A percentile compares a stretch with the other conserved stretches of the same genome.
Evolutionary conservation across 92 coral and sea anemone species (phyloP).

Genomic region (Chrysogorgia sp.): DNA sequence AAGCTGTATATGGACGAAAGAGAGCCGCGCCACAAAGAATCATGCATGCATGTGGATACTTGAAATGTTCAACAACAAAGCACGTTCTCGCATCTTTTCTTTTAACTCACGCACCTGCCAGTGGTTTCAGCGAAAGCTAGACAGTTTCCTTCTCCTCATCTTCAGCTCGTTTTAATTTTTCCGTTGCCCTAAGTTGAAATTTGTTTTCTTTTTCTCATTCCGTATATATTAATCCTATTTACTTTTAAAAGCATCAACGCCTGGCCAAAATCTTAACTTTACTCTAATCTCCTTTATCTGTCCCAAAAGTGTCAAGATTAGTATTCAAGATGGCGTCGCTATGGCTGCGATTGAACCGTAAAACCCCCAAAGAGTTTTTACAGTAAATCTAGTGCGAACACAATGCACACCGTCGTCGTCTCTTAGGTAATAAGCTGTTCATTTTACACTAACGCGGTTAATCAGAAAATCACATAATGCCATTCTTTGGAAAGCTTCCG

Average conservation of each 20-base stretch:
- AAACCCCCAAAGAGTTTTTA: conserved; percentile 23
- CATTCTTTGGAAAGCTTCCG: neutral
- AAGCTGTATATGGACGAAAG: neutral
- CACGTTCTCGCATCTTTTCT: conserved; percentile 24
- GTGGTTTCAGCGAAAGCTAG: neutral
- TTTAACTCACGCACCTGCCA: conserved; percentile 36
- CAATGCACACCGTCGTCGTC: neutral
- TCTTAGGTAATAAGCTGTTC: neutral
- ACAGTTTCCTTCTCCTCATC: neutral
- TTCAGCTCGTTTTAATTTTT: neutral
- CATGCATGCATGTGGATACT: neutral
- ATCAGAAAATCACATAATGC: conserved; percentile 22
- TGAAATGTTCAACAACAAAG: conserved; percentile 42
- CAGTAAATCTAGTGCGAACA: neutral
- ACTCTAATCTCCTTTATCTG: conserved; percentile 45
- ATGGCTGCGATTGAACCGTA: conserved; percentile 7
- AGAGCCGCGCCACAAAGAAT: neutral
- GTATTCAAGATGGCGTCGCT: conserved; percentile 49
- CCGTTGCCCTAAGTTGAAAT: neutral
- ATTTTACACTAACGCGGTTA: neutral
- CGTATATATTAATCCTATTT: neutral
- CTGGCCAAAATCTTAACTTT: conserved; percentile 29
- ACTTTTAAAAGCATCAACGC: neutral
- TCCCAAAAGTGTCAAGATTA: conserved; percentile 43
- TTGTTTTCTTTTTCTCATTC: neutral